A percentile compares a stretch with the other conserved stretches of the same genome.
Evolutionary conservation across 2,113 vertebrate genomes (phyloP).

Genomic region (Hemicordylus capensis): DNA sequence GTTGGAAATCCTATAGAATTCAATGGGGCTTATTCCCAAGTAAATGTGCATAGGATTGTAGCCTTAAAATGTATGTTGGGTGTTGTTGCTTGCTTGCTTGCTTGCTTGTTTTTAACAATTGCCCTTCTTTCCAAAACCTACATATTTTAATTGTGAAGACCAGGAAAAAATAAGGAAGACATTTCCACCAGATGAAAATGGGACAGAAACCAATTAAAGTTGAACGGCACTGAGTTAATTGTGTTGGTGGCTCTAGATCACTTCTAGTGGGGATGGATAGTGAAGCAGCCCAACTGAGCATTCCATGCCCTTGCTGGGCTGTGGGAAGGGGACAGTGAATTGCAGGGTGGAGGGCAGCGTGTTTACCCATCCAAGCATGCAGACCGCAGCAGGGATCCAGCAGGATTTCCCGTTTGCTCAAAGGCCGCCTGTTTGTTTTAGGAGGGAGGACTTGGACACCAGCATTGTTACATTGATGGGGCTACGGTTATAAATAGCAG

Average conservation of each 20-base stretch:
- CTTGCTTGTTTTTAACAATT: too few species aligned
- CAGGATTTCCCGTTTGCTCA: constrained; percentile 73
- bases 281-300: neutral
- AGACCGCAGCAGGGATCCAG: constrained; percentile 61
- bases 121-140: neutral
- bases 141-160: neutral
- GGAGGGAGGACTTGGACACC: constrained; percentile 63
- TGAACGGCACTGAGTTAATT: neutral
- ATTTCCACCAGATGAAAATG: neutral
- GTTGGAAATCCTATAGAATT: too few species aligned
- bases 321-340: neutral
- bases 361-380: constrained; percentile 64
- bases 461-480: constrained; percentile 67
- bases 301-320: rapidly evolving
- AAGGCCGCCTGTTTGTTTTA: constrained; percentile 73
- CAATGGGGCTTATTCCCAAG: too few species aligned
- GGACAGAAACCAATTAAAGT: neutral
- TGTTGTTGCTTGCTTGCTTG: too few species aligned
- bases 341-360: constrained; percentile 47
- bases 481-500: constrained; percentile 72
- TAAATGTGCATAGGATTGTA: too few species aligned
- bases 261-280: neutral
- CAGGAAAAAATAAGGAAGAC: neutral
- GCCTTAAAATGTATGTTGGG: neutral
- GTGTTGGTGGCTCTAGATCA: neutral